These are phyloP conservation scores for Chaitophorus viminalis DNA, from an alignment of 2,888 invertebrate species.

Conservation along the genomic window DNA sequence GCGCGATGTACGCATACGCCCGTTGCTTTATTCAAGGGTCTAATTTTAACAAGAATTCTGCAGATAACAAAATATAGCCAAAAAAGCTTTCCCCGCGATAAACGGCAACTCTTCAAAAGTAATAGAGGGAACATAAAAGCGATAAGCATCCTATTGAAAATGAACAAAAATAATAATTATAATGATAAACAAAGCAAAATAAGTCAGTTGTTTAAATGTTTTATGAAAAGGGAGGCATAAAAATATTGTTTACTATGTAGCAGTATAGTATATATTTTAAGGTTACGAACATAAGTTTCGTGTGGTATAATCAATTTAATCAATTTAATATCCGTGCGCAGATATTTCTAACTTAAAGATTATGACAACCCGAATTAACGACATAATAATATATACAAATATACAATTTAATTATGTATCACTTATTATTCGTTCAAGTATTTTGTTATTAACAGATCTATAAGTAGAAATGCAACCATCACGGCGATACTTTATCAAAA, in stretches of 20 bases:
- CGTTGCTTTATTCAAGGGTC: not conserved
- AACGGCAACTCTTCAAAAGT: not conserved
- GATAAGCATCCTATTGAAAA: conserved; percentile 16
- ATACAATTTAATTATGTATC: too few species aligned
- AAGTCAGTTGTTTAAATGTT: conserved; percentile 1
- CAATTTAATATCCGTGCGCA: not conserved
- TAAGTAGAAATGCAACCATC: too few species aligned
- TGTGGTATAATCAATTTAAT: not conserved
- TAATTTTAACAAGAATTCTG: not conserved
- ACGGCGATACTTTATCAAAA: too few species aligned
- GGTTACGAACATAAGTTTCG: not conserved
- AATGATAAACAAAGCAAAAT: not conserved
- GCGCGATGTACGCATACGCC: too few species aligned
- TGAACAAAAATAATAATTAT: not conserved
- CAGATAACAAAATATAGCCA: not conserved
- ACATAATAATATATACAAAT: too few species aligned
- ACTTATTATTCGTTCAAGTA: too few species aligned
- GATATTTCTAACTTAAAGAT: not conserved
- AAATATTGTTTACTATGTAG: not conserved
- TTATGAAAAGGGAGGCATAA: not conserved
- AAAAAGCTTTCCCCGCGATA: not conserved
- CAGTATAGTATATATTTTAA: not conserved
- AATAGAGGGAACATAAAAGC: not conserved
- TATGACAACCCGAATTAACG: too few species aligned
- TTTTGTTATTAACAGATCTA: too few species aligned